Evolutionary conservation across 1,140 invertebrate genomes (phyloP).

Genomic region (Aphelenchoides besseyi): DNA sequence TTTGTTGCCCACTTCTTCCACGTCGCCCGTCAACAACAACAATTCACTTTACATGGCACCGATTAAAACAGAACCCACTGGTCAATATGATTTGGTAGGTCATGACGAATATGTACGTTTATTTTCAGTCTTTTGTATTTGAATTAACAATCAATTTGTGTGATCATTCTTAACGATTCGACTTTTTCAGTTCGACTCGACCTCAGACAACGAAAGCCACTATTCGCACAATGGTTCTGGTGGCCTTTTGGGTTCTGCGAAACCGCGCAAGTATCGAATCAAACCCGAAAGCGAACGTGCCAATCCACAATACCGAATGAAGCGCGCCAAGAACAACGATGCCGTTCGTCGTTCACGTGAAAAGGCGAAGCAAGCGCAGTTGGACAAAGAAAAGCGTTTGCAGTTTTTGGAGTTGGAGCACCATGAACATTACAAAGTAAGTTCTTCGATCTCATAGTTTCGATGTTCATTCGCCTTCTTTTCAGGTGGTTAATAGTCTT

Average conservation of each 20-base stretch:
- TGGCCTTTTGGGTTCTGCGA: not conserved
- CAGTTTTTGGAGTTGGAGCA: conserved; percentile 30
- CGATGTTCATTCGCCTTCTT: no score
- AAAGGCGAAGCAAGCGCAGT: conserved; percentile 37
- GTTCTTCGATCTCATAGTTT: no score
- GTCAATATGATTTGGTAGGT: not conserved
- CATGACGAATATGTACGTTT: not conserved
- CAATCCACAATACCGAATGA: conserved; percentile 38
- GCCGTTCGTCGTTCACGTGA: conserved; percentile 41
- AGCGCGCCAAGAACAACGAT: conserved; percentile 46
- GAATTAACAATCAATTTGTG: not conserved
- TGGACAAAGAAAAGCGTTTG: conserved; percentile 35
- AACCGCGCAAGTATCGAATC: conserved; percentile 43
- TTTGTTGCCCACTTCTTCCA: not conserved
- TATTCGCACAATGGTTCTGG: not conserved
- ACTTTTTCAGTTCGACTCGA: conserved; percentile 24
- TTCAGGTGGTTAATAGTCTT: not conserved
- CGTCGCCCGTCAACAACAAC: not conserved
- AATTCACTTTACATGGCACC: not conserved
- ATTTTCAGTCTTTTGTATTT: not conserved
- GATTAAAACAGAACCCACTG: not conserved
- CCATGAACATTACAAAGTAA: conserved; percentile 3
- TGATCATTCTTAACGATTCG: no score
- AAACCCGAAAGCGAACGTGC: conserved; percentile 39
- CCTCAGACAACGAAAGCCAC: conserved; percentile 19